Evolutionary conservation across 2,113 vertebrate species (phyloP).

Genomic region (Gnathonemus echidnorhynchus): DNA sequence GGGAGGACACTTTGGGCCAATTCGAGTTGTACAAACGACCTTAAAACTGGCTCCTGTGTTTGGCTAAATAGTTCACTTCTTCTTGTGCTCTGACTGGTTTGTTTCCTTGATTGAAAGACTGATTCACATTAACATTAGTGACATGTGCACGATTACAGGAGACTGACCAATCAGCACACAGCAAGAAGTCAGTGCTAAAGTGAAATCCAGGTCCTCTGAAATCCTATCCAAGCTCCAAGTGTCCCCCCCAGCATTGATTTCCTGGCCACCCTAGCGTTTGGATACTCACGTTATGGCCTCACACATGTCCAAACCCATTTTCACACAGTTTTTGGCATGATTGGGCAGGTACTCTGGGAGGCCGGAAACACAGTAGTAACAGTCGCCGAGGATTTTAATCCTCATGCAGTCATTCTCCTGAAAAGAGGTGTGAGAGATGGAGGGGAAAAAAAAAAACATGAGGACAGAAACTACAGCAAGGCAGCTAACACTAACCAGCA

Average conservation of each 20-base stretch:
- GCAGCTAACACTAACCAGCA: background rate
- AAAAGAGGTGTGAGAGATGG: constrained; percentile 9
- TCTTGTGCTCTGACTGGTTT: background rate
- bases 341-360: constrained; percentile 89
- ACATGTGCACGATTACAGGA: background rate
- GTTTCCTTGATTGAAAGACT: background rate
- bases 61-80: background rate
- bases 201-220: background rate
- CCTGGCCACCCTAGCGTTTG: background rate
- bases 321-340: constrained; percentile 96
- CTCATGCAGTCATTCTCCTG: constrained; percentile 98
- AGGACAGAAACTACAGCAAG: background rate
- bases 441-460: background rate
- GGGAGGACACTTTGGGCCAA: background rate
- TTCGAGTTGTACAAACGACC: background rate
- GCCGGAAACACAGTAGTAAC: constrained; percentile 97
- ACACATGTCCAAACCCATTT: constrained; percentile 99
- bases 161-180: background rate
- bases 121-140: background rate
- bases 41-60: background rate
- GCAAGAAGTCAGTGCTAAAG: background rate
- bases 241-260: background rate
- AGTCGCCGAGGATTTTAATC: constrained; percentile 96
- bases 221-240: background rate
- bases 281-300: constrained; percentile 94